Base-by-base conservation (phyloP, 2,113 vertebrate species). In the Chaetodon auriga region DNA sequence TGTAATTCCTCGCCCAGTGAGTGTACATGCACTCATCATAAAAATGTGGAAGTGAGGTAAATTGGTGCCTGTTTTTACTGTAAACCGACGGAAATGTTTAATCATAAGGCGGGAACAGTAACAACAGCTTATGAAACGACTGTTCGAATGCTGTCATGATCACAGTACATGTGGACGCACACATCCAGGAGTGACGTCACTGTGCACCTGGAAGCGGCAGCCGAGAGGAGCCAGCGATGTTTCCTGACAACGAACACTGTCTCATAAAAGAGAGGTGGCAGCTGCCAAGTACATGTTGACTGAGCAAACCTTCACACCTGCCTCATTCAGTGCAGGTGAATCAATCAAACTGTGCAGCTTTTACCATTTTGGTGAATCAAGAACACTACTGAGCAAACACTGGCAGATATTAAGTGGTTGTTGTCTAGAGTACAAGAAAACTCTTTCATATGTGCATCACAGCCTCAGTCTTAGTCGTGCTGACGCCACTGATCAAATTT, bases 281-380 rank as follows among this genome's bases (percentile, higher is more conserved):
- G 78, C 75, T 70, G 82, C 62, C 66, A 57, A 58, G 71, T 57
- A n/a, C 58, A 8, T 90, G 68, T 88, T 92, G 85, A 61, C 83
- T 60, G 1, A 11, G 80, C 75, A 77, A 84, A 88, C 68, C 46
- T 86, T 69, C 76, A 78, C 86, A 90, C 85, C 87, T 92, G 89
- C 78, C 14, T 13, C 6, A 2, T 16, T 77, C 72, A 5, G 35
- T 2, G 62, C 83, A 84, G 72, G 78, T 51, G 65, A 83, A 43
- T 71, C 68, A 78, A 78, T 53, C 38, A 19, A 54, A 65, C 30
- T 23, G 46, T 23, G 35, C 10, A 12, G 57, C 23, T 45, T 82
- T 61, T 15, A 13, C 78, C 71, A 21, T 71, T 53, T 25, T 21
- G 21, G 7, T 61, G 65, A 51, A 58, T 35, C 21, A 48, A 66